A percentile compares a stretch with the other conserved stretches of the same genome.
Conservation (phyloP, 2,113 vertebrate genomes). For the Austrofundulus limnaeus region DNA sequence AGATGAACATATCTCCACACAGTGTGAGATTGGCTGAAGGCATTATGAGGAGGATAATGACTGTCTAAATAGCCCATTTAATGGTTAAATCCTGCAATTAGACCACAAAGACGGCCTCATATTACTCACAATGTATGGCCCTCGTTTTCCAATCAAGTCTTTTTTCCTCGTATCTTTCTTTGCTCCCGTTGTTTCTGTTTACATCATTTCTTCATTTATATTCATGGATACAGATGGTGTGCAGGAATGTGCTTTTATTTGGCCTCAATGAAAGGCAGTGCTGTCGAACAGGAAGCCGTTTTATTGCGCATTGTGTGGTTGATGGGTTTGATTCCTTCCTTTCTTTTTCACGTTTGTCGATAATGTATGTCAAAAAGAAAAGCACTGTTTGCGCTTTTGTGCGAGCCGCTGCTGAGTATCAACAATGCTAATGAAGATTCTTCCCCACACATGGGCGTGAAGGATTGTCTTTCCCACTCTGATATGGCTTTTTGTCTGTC, state of each 20-base stretch:
- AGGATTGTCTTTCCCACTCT: constrained; percentile 36
- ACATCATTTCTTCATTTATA: constrained; percentile 32
- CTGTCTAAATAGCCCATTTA: constrained; percentile 24
- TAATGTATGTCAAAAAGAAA: constrained; percentile 41
- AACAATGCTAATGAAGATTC: constrained; percentile 57
- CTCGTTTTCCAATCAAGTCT: constrained; percentile 7
- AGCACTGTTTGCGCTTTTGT: constrained; percentile 55
- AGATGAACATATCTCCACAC: constrained; percentile 42
- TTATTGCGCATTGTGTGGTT: constrained; percentile 17
- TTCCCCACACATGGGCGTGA: constrained; percentile 48
- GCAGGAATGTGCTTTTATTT: constrained; percentile 19
- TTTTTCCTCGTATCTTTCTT: not conserved
- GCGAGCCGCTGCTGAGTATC: constrained; percentile 41
- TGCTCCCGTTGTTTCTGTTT: constrained; percentile 7
- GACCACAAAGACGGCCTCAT: constrained; percentile 30
- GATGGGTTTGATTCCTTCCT: constrained; percentile 34
- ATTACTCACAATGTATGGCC: constrained; percentile 12
- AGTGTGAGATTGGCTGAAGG: constrained; percentile 35
- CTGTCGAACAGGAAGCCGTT: constrained; percentile 21
- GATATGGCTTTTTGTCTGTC: constrained; percentile 39
- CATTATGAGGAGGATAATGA: constrained; percentile 39
- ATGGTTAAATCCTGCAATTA: constrained; percentile 40
- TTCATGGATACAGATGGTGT: not conserved
- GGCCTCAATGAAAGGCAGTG: constrained; percentile 24
- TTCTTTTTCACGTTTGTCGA: constrained; percentile 23